phyloP scores from a whole-genome alignment of 2,797 vertebrate genomes.

The Trichosurus vulpecula region DNA sequence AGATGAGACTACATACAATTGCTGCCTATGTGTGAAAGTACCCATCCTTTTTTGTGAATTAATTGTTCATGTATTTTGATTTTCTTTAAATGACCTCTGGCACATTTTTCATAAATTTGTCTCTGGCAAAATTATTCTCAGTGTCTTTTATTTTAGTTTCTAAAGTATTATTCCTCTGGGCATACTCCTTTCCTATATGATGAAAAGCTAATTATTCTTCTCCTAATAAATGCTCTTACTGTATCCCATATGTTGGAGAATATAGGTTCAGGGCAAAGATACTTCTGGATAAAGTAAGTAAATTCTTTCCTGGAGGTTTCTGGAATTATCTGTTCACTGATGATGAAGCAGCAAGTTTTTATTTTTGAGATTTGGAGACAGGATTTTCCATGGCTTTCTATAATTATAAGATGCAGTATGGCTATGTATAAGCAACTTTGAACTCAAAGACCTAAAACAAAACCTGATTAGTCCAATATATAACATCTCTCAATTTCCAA shows the following conservation, averaged over 20 bases:
- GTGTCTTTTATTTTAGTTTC: conserved; percentile 85
- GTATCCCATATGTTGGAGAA: conserved; percentile 87
- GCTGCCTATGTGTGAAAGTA: conserved; percentile 41
- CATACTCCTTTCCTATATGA: conserved; percentile 83
- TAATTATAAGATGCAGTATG: not conserved
- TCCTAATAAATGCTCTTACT: conserved; percentile 87
- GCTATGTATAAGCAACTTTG: not conserved
- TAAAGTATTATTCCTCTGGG: conserved; percentile 87
- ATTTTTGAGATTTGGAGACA: not conserved
- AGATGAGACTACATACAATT: conserved; percentile 69
- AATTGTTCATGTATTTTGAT: conserved; percentile 73
- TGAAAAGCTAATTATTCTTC: conserved; percentile 87
- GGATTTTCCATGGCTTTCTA: not conserved
- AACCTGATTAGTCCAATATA: not conserved
- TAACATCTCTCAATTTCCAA: not conserved
- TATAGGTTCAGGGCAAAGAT: conserved; percentile 84
- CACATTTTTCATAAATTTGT: conserved; percentile 79
- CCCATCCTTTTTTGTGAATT: conserved; percentile 62
- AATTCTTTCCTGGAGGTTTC: conserved; percentile 83
- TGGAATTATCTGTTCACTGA: not conserved
- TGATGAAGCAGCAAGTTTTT: not conserved
- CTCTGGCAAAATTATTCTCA: conserved; percentile 85
- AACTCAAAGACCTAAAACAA: not conserved
- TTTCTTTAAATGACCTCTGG: conserved; percentile 70
- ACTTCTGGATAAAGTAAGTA: conserved; percentile 85